Conservation (phyloP, 2,888 invertebrate genomes). For the Leucozona laternaria region DNA sequence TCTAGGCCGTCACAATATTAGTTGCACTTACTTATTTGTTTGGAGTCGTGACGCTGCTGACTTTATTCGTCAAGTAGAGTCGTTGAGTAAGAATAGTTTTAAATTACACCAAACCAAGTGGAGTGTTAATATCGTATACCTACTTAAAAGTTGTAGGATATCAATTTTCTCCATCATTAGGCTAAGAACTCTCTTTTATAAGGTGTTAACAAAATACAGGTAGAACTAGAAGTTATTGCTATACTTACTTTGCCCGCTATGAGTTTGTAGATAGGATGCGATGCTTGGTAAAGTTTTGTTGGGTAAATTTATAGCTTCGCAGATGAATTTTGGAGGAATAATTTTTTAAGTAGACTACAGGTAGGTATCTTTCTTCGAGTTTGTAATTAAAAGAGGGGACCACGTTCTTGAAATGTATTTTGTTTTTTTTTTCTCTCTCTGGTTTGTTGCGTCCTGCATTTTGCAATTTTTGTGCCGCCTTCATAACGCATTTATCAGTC, state of each 20-base stretch:
- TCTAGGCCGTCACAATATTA: slow-evolving; percentile 44
- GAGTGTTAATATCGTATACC: slow-evolving; percentile 71
- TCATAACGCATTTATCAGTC: too few relatives aligned
- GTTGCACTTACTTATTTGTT: slow-evolving; percentile 4
- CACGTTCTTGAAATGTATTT: too few relatives aligned
- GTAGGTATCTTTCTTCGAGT: background rate
- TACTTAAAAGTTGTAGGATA: slow-evolving; percentile 49
- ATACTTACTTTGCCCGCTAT: background rate
- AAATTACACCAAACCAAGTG: slow-evolving; percentile 65
- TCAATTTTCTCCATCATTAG: slow-evolving; percentile 74
- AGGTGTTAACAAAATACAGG: slow-evolving; percentile 24
- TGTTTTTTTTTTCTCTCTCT: too few relatives aligned
- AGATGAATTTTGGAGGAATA: background rate
- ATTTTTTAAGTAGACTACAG: background rate
- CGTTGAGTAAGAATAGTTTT: slow-evolving; percentile 69
- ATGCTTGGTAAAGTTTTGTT: slow-evolving; percentile 10
- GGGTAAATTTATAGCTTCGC: background rate
- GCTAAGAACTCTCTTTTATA: slow-evolving; percentile 51
- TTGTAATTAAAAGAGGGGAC: background rate
- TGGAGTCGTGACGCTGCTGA: background rate
- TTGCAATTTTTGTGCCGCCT: too few relatives aligned
- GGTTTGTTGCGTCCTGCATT: too few relatives aligned
- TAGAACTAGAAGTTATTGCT: slow-evolving; percentile 4
- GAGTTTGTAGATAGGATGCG: background rate
- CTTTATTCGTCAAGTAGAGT: slow-evolving; percentile 42